These are phyloP conservation scores for Acheta domesticus DNA, from an alignment of 2,888 invertebrate genomes.

Conservation along the genomic window DNA sequence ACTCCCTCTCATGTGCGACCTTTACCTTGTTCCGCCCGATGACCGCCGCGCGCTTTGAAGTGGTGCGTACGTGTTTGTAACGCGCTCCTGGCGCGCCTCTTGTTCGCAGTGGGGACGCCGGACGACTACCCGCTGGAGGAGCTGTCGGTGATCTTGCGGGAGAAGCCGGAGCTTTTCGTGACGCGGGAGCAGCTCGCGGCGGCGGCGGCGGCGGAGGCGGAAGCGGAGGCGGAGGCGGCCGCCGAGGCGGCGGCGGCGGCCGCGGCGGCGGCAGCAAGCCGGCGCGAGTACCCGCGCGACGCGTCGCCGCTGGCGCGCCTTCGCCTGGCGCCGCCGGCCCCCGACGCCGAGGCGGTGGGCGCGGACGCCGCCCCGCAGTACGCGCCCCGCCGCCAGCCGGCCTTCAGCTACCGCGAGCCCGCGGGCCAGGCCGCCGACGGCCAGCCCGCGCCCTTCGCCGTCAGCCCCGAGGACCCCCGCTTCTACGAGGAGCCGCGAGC, in stretches of 20 bases:
- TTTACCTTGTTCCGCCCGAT: too few species aligned
- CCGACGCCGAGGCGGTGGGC: neutral
- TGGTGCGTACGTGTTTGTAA: too few species aligned
- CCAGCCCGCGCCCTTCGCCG: conserved; percentile 43
- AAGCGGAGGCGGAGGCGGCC: neutral
- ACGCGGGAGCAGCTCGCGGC: neutral
- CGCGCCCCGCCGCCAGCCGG: conserved; percentile 35
- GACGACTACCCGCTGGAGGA: conserved; percentile 30
- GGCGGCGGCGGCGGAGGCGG: neutral
- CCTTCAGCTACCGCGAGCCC: conserved; percentile 44
- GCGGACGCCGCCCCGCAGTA: neutral
- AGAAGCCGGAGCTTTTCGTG: neutral
- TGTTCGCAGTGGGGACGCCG: conserved; percentile 24
- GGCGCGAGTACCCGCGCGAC: neutral
- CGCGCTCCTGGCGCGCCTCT: too few species aligned
- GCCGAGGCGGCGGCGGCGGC: neutral
- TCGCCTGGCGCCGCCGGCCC: neutral
- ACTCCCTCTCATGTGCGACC: too few species aligned
- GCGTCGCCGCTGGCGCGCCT: neutral
- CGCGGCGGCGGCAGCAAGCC: neutral
- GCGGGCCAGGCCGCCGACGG: conserved; percentile 38
- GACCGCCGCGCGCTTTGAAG: too few species aligned
- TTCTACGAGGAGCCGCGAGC: conserved; percentile 43
- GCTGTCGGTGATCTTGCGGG: conserved; percentile 11
- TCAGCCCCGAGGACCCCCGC: conserved; percentile 48